phyloP scores from a whole-genome alignment of 2,113 vertebrate species.

The Psophia crepitans region DNA sequence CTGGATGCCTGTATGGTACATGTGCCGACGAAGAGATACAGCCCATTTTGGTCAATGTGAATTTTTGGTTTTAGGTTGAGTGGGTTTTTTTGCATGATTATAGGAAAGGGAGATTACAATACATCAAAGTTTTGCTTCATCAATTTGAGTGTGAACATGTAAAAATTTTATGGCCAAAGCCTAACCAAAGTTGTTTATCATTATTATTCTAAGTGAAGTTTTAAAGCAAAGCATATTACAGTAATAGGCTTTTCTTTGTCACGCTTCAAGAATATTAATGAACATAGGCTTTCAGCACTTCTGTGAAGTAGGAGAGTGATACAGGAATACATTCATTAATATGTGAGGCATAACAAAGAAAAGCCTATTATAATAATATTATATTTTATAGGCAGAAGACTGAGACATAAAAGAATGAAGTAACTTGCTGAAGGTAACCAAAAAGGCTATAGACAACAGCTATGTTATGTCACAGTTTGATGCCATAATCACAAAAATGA shows the following conservation, averaged over 20 bases:
- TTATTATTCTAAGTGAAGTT: constrained; percentile 16
- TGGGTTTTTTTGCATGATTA: not conserved
- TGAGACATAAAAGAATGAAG: not conserved
- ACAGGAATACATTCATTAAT: constrained; percentile 11
- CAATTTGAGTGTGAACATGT: not conserved
- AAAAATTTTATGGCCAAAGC: not conserved
- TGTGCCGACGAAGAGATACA: not conserved
- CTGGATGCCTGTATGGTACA: not conserved
- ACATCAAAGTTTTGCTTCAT: not conserved
- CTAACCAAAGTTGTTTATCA: constrained; percentile 9
- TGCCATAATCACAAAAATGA: not conserved
- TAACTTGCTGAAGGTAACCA: not conserved
- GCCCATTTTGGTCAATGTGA: not conserved
- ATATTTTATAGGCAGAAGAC: not conserved
- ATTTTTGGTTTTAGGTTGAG: not conserved
- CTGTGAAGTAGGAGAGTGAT: not conserved
- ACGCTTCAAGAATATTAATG: constrained; percentile 40
- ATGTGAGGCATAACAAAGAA: constrained; percentile 17
- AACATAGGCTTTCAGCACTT: not conserved
- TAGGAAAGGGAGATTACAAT: not conserved
- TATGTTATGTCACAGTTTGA: not conserved
- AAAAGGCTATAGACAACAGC: not conserved
- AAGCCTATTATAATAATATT: not conserved
- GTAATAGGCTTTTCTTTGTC: constrained; percentile 42
- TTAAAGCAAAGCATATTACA: constrained; percentile 6